Conservation (phyloP, 2,797 vertebrate genomes). For the Adelosebastes latens region DNA sequence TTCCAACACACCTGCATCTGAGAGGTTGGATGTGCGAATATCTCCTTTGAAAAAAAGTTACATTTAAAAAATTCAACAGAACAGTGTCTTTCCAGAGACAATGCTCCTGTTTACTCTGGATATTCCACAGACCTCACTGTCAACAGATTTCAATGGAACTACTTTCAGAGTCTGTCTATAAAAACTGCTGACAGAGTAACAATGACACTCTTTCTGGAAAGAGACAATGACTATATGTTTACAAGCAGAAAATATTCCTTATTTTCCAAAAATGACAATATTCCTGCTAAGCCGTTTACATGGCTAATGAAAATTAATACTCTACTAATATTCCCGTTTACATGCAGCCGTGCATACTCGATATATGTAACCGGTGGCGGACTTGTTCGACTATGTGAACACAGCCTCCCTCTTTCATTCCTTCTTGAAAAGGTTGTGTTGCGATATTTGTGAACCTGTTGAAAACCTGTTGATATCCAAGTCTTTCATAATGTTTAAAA, state of each 20-base stretch:
- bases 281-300: neutral
- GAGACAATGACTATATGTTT: neutral
- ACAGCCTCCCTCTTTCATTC: no score
- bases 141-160: conserved; percentile 7
- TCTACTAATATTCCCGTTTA: neutral
- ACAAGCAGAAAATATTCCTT: neutral
- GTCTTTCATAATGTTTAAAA: no score
- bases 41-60: neutral
- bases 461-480: no score
- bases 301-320: neutral
- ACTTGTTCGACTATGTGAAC: no score
- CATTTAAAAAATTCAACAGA: conserved; percentile 30
- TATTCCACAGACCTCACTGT: conserved; percentile 16
- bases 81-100: conserved; percentile 13
- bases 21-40: neutral
- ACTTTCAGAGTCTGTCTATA: conserved; percentile 16
- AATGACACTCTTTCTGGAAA: neutral
- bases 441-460: no score
- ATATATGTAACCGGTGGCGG: no score
- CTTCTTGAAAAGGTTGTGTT: no score
- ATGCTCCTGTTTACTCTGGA: conserved; percentile 3
- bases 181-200: conserved; percentile 35
- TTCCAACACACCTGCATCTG: neutral
- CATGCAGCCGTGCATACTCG: neutral
- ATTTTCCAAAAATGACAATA: neutral